Evolutionary conservation across 2,888 invertebrate genomes (phyloP), one percentile per base, ranked within the genome.

Genomic region (Leucophenga montana): DNA sequence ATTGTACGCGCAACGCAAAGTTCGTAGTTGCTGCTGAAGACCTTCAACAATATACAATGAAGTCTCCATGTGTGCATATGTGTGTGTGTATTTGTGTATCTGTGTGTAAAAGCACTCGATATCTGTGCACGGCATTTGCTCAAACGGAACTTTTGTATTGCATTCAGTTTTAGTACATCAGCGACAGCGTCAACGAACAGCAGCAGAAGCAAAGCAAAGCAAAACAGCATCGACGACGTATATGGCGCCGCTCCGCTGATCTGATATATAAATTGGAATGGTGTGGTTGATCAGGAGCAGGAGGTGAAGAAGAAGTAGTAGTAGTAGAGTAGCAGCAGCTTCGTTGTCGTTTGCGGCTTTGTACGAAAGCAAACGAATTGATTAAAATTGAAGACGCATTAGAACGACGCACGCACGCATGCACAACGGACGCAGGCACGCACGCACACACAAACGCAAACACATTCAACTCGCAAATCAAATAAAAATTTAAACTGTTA

Each of bases 111-210:
- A 20, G 46, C 20, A 39, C n/a, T 31, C 56, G n/a, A 56, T 14
- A 22, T 14, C 22, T 56, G 18, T 61, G 27, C 8, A 11, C 27
- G 31, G 14, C 14, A 27, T 67, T 74, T 82, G 72, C 70, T 64
- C 84, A 77, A 81, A 78, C 80, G 74, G 82, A 82, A 80, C 75
- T 77, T 75, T 73, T 71, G 75, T 73, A 73, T 71, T 75, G 71
- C 77, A 77, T 75, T 76, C 75, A 48, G 77, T 75, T 75, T 81
- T 84, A 81, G 81, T 84, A 80, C 82, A 82, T 77, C 82, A 82
- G 78, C 82, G 76, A 77, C 82, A 77, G 79, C 73, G 83, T 75
- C 76, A 83, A 76, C 83, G 83, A 78, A 50, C 46, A 27, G 31
- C 69, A 54, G 31, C 62, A 33, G 50, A 65, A 48, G 57, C 27